Evolutionary conservation across 2,797 vertebrate genomes (phyloP).

Genomic region (Hipposideros larvatus): DNA sequence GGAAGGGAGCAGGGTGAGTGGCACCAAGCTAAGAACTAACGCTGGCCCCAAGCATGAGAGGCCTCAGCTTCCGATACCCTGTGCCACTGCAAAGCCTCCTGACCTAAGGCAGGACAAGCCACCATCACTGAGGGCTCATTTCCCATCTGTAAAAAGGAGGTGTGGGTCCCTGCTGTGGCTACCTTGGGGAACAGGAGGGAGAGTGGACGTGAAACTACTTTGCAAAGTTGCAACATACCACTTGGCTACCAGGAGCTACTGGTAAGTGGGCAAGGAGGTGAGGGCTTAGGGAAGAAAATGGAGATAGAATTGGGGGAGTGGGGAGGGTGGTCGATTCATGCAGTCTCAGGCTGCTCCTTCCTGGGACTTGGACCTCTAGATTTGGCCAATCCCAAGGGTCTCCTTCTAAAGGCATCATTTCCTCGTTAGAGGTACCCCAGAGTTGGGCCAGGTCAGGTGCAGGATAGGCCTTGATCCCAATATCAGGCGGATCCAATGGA

Average conservation of each 20-base stretch:
- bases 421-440: not conserved
- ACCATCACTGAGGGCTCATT: not conserved
- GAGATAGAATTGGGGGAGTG: not conserved
- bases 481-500: not conserved
- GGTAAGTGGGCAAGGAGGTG: not conserved
- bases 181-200: not conserved
- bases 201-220: not conserved
- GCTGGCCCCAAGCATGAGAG: not conserved
- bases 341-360: not conserved
- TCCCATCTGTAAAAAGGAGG: not conserved
- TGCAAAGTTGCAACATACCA: not conserved
- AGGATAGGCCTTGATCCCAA: not conserved
- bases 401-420: not conserved
- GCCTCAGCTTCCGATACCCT: not conserved
- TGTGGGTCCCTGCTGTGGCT: not conserved
- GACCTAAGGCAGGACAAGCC: not conserved
- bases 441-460: not conserved
- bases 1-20: not conserved
- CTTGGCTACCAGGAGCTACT: not conserved
- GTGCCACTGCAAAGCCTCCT: not conserved
- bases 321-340: rapidly evolving
- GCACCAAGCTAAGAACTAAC: not conserved
- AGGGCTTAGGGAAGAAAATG: not conserved
- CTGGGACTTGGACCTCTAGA: not conserved
- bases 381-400: not conserved